phyloP scores from a whole-genome alignment of 2,113 vertebrate species.

The Melanostigma gelatinosum region DNA sequence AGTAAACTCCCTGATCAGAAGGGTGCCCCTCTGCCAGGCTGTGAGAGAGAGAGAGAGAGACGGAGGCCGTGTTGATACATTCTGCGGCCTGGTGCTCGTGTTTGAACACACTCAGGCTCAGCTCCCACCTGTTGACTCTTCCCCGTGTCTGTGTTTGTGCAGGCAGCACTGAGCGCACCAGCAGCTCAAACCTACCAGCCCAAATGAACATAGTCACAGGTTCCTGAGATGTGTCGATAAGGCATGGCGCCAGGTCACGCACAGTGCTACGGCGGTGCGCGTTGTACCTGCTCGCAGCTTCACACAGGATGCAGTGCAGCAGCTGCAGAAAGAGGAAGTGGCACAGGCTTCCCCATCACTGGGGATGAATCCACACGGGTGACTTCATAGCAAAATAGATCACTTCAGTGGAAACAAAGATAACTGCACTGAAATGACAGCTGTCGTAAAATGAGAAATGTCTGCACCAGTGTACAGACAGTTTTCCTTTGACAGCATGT shows the following conservation, averaged over 20 bases:
- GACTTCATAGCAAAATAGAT: conserved; percentile 38
- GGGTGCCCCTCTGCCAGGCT: conserved; percentile 63
- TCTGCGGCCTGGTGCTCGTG: conserved; percentile 55
- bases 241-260: conserved; percentile 29
- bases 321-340: conserved; percentile 65
- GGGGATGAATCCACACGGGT: conserved; percentile 40
- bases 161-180: conserved; percentile 50
- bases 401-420: conserved; percentile 28
- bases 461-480: neutral
- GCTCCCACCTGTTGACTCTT: conserved; percentile 71
- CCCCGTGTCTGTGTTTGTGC: conserved; percentile 60
- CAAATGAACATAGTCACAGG: conserved; percentile 47
- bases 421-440: neutral
- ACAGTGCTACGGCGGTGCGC: conserved; percentile 3
- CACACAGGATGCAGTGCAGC: conserved; percentile 49
- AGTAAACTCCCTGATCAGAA: conserved; percentile 74
- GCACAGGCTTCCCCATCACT: conserved; percentile 41
- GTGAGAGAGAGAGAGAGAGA: neutral
- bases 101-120: conserved; percentile 68
- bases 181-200: conserved; percentile 24
- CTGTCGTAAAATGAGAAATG: conserved; percentile 1
- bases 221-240: conserved; percentile 62
- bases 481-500: neutral
- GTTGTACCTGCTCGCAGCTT: conserved; percentile 46
- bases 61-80: conserved; percentile 51